Conservation (phyloP, 2,113 vertebrate genomes). For the Passer domesticus region DNA sequence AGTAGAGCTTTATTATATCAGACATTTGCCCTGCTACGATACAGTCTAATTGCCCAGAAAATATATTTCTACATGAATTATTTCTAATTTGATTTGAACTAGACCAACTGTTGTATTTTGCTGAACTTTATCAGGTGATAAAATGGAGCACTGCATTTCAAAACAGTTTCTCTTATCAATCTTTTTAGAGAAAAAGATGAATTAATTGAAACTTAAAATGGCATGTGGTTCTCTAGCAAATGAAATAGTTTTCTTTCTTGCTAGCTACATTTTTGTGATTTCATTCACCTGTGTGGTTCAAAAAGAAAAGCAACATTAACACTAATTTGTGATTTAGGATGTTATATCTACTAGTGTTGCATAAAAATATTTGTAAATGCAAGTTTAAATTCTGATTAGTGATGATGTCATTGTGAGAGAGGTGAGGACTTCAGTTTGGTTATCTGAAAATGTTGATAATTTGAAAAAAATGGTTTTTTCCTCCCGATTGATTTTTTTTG, state of each 20-base stretch:
- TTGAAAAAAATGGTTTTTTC: not conserved
- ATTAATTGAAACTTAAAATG: constrained; percentile 33
- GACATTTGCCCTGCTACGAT: constrained; percentile 86
- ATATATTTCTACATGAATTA: constrained; percentile 92
- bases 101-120: constrained; percentile 90
- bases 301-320: not conserved
- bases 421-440: not conserved
- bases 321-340: not conserved
- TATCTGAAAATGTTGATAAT: not conserved
- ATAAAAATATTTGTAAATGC: constrained; percentile 28
- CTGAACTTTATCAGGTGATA: constrained; percentile 71
- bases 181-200: not conserved
- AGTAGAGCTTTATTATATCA: constrained; percentile 82
- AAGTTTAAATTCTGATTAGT: not conserved
- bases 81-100: constrained; percentile 96
- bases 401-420: not conserved
- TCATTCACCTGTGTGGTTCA: not conserved
- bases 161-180: not conserved
- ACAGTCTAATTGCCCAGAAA: constrained; percentile 98
- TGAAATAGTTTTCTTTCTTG: not conserved
- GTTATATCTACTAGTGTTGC: not conserved
- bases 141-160: constrained; percentile 61
- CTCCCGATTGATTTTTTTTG: not conserved
- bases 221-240: not conserved
- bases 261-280: not conserved